Percentiles rank a stretch among this genome's conserved stretches.
phyloP scores from a whole-genome alignment of 2,113 vertebrate genomes.

The Aythya baeri region DNA sequence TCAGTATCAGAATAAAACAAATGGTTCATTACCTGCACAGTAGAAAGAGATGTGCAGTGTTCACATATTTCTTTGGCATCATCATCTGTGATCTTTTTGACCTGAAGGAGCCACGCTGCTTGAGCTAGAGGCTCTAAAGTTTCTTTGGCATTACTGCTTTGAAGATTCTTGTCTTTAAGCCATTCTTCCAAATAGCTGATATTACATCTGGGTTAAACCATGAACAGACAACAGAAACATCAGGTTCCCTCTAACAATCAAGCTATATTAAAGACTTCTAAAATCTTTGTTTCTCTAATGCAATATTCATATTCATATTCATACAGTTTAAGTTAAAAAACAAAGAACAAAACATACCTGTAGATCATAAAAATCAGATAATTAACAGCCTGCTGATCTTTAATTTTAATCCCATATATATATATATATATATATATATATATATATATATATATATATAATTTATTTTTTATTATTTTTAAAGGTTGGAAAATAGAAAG shows the following conservation, averaged over 20 bases:
- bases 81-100: constrained; percentile 93
- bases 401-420: background rate
- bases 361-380: background rate
- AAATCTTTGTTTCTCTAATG: background rate
- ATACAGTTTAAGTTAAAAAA: background rate
- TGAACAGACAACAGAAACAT: background rate
- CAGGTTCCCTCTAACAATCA: background rate
- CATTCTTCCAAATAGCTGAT: constrained; percentile 98
- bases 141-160: constrained; percentile 85
- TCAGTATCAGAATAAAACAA: background rate
- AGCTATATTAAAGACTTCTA: background rate
- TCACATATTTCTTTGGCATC: constrained; percentile 91
- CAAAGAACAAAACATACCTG: background rate
- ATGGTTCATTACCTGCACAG: constrained; percentile 85
- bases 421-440: background rate
- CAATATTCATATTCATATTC: background rate
- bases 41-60: constrained; percentile 86
- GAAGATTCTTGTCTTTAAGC: constrained; percentile 94
- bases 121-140: constrained; percentile 91
- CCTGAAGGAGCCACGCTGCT: constrained; percentile 95
- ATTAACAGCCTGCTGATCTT: background rate
- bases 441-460: background rate
- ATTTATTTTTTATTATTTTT: background rate
- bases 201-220: constrained; percentile 85
- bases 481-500: background rate